Conservation (phyloP, 2,797 vertebrate species). For the Erethizon dorsatum region DNA sequence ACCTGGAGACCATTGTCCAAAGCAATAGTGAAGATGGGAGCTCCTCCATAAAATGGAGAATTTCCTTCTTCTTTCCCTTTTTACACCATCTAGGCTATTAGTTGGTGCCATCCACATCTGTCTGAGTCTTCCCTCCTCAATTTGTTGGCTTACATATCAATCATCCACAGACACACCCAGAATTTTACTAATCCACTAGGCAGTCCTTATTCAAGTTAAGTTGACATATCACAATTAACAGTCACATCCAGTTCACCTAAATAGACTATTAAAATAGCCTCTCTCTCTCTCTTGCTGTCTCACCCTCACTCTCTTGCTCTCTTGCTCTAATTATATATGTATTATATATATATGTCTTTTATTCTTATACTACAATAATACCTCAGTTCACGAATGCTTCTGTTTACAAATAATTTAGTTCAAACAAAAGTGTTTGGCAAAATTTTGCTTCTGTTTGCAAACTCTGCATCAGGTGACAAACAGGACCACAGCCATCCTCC, state of each 20-base stretch:
- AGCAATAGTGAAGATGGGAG: neutral
- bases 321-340: too few relatives aligned
- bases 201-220: neutral
- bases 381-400: neutral
- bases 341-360: too few relatives aligned
- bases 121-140: neutral
- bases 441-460: neutral
- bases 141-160: neutral
- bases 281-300: too few relatives aligned
- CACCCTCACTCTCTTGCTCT: too few relatives aligned
- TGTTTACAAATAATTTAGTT: neutral
- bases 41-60: neutral
- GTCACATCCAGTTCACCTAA: neutral
- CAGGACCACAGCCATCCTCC: neutral
- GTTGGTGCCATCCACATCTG: neutral
- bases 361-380: neutral
- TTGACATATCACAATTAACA: neutral
- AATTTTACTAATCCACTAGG: neutral
- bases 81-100: neutral
- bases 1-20: neutral
- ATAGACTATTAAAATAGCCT: constrained; percentile 25
- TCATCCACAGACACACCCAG: neutral
- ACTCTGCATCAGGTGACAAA: neutral
- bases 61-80: neutral
- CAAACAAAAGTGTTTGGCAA: neutral